phyloP scores from a whole-genome alignment of 2,888 invertebrate genomes.

The Magallana nippona region DNA sequence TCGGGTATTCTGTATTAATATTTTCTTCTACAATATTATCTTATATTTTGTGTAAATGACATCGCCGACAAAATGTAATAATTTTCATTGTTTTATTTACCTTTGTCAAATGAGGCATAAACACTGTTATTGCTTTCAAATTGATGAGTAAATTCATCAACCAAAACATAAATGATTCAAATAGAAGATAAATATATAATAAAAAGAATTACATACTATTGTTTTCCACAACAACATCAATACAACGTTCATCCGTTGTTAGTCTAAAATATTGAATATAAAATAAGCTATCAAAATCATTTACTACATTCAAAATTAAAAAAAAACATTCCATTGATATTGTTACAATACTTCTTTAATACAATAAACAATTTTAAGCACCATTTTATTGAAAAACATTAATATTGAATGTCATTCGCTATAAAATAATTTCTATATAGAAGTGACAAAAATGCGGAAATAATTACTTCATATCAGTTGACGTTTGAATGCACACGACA shows the following conservation, averaged over 20 bases:
- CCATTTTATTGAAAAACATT: too few species aligned
- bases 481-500: slow-evolving; percentile 41
- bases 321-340: not conserved
- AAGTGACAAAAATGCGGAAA: not conserved
- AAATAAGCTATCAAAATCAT: not conserved
- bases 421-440: not conserved
- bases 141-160: not conserved
- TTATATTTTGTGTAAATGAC: too few species aligned
- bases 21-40: too few species aligned
- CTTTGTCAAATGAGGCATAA: not conserved
- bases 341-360: too few species aligned
- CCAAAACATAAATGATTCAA: not conserved
- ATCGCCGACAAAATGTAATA: too few species aligned
- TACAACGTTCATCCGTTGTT: not conserved
- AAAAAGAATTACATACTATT: not conserved
- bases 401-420: not conserved
- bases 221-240: not conserved
- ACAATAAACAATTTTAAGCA: too few species aligned
- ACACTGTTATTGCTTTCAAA: not conserved
- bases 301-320: not conserved
- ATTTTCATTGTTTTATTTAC: too few species aligned
- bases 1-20: too few species aligned
- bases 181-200: not conserved
- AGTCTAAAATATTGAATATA: not conserved
- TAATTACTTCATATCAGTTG: not conserved